phyloP scores from a whole-genome alignment of 1,140 invertebrate species.

The Apis dorsata region DNA sequence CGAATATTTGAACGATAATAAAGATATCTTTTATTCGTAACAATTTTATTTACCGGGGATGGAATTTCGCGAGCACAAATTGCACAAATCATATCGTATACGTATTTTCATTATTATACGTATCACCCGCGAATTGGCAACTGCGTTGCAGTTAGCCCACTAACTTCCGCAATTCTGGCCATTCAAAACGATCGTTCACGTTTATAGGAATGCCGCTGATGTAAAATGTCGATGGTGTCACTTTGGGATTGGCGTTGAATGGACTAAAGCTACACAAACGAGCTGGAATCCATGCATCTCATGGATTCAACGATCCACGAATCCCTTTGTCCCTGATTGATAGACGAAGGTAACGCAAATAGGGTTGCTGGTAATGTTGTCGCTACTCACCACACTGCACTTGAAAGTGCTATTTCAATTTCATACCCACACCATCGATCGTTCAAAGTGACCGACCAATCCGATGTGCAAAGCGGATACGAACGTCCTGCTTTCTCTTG shows the following conservation, averaged over 20 bases:
- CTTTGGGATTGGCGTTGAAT: constrained; percentile 18
- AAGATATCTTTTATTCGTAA: too few species aligned
- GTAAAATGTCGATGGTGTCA: constrained; percentile 34
- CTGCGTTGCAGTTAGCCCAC: background rate
- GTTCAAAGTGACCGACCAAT: constrained; percentile 24
- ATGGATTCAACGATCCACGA: constrained; percentile 35
- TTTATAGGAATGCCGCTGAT: constrained; percentile 37
- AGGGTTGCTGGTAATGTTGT: constrained; percentile 47
- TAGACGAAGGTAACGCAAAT: constrained; percentile 43
- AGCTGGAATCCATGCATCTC: constrained; percentile 29
- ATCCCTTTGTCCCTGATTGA: constrained; percentile 45
- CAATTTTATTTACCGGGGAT: too few species aligned
- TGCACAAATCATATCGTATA: background rate
- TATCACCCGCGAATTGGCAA: background rate
- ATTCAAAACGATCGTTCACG: constrained; percentile 21
- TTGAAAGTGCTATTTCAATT: constrained; percentile 49
- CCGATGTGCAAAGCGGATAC: background rate
- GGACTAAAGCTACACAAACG: constrained; percentile 13
- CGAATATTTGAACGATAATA: too few species aligned
- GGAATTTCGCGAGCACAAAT: too few species aligned
- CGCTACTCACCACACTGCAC: constrained; percentile 41
- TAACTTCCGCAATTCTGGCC: background rate
- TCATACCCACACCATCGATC: constrained; percentile 37
- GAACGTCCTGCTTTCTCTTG: background rate
- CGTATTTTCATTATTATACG: background rate